phyloP scores from a whole-genome alignment of 2,113 vertebrate species.

The Laterallus jamaicensis region DNA sequence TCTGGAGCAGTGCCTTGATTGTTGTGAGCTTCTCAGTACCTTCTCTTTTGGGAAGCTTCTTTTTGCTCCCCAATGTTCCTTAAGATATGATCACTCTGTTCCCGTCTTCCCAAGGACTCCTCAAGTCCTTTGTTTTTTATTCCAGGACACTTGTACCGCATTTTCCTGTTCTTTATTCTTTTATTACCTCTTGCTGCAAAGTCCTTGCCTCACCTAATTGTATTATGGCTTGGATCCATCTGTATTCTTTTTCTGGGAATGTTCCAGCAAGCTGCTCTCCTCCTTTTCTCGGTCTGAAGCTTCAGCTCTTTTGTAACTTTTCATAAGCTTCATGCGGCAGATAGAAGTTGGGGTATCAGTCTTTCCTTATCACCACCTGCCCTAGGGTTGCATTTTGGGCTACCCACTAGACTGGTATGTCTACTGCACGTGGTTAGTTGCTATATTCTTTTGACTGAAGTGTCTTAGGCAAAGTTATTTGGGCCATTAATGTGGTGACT shows the following conservation, averaged over 20 bases:
- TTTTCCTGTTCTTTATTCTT: conserved; percentile 16
- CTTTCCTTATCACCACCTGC: background rate
- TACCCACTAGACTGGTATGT: background rate
- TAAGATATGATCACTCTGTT: background rate
- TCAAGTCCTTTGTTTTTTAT: background rate
- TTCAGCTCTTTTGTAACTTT: background rate
- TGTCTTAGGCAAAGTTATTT: background rate
- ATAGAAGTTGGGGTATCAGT: background rate
- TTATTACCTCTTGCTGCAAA: conserved; percentile 44
- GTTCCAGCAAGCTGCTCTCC: conserved; percentile 6
- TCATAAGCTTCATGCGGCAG: background rate
- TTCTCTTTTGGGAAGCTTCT: background rate
- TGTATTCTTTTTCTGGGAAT: conserved; percentile 24
- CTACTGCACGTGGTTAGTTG: background rate
- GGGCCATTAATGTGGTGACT: background rate
- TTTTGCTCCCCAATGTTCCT: background rate
- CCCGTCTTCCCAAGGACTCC: background rate
- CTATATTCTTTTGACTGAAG: background rate
- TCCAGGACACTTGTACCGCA: background rate
- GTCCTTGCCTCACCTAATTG: conserved; percentile 51
- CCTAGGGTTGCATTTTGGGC: background rate
- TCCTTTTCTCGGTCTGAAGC: background rate
- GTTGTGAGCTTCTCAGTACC: background rate
- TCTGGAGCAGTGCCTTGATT: background rate
- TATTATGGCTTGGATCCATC: conserved; percentile 19